A percentile compares a stretch with the other conserved stretches of the same genome.
Conservation (phyloP, 2,888 invertebrate genomes). For the Calliphora vomitoria region DNA sequence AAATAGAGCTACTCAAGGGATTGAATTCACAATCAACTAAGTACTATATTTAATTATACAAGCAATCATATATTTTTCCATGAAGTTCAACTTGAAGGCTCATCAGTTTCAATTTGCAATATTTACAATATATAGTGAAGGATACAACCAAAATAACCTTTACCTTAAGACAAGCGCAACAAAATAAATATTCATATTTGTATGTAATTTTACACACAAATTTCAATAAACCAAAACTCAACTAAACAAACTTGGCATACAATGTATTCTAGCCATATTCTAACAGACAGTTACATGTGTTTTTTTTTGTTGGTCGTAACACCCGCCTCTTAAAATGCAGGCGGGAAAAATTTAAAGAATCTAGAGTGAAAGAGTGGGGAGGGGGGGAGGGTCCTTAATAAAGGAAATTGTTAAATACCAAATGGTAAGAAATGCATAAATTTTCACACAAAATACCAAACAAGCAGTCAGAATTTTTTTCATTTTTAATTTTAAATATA, state of each 20-base stretch:
- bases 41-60: neutral
- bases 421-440: constrained; percentile 44
- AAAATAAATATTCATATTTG: constrained; percentile 10
- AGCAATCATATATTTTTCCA: neutral
- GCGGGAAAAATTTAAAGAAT: neutral
- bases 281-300: constrained; percentile 52
- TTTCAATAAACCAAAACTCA: constrained; percentile 54
- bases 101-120: neutral
- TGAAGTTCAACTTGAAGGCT: neutral
- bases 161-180: constrained; percentile 42
- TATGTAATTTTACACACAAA: constrained; percentile 13
- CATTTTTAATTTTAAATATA: neutral
- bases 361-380: no score
- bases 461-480: constrained; percentile 21
- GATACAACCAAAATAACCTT: constrained; percentile 53
- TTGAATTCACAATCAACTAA: neutral
- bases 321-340: constrained; percentile 29
- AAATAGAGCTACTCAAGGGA: neutral
- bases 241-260: constrained; percentile 53
- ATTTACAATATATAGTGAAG: constrained; percentile 18
- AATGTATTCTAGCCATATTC: constrained; percentile 16
- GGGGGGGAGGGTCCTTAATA: neutral
- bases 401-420: constrained; percentile 56
- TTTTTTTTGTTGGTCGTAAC: constrained; percentile 6
- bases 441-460: constrained; percentile 53